phyloP scores from a whole-genome alignment of 2,797 vertebrate genomes.

The Hozukius guyotensis region DNA sequence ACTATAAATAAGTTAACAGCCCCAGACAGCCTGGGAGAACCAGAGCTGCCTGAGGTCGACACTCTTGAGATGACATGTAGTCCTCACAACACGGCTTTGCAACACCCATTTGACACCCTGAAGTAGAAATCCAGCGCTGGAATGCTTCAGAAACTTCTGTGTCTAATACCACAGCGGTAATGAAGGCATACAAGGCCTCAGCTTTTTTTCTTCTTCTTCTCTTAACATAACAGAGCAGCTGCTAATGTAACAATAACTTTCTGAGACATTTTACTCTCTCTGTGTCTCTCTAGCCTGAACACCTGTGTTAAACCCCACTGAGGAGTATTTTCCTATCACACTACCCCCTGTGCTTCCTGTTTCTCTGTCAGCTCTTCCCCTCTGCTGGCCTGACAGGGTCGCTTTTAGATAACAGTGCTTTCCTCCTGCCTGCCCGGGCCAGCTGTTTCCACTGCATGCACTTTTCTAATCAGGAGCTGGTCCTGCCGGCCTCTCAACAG shows the following conservation, averaged over 20 bases:
- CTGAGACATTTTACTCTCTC: neutral
- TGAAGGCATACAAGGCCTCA: neutral
- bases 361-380: slow-evolving; percentile 68
- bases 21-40: slow-evolving; percentile 63
- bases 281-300: slow-evolving; percentile 11
- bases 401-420: slow-evolving; percentile 67
- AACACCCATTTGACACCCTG: slow-evolving; percentile 59
- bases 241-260: neutral
- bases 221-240: neutral
- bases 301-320: slow-evolving; percentile 55
- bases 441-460: slow-evolving; percentile 77
- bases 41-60: slow-evolving; percentile 62
- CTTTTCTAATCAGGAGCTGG: slow-evolving; percentile 71
- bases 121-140: slow-evolving; percentile 40
- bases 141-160: slow-evolving; percentile 36
- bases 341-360: slow-evolving; percentile 68
- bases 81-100: slow-evolving; percentile 26
- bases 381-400: slow-evolving; percentile 46
- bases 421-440: slow-evolving; percentile 56
- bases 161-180: neutral
- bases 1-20: slow-evolving; percentile 79
- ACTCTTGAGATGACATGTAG: slow-evolving; percentile 57
- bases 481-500: slow-evolving; percentile 48
- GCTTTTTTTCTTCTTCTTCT: neutral
- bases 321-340: slow-evolving; percentile 54